Percentiles rank a stretch among this genome's conserved stretches.
phyloP scores from a whole-genome alignment of 2,113 vertebrate genomes.

The Carassius gibelio region DNA sequence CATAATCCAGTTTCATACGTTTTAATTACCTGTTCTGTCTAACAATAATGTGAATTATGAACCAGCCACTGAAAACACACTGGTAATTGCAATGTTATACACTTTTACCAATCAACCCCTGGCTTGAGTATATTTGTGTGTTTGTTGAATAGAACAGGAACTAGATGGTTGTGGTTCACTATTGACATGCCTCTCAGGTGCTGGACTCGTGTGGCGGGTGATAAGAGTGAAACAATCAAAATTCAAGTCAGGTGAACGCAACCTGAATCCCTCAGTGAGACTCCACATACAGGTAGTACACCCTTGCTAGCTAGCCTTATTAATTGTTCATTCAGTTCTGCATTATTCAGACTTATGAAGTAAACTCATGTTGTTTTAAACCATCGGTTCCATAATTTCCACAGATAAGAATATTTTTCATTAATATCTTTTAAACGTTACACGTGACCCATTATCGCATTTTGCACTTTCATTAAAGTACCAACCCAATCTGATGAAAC shows the following conservation, averaged over 20 bases:
- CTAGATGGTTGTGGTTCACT: not conserved
- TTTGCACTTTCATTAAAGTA: not conserved
- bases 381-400: not conserved
- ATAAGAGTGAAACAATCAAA: conserved; percentile 1
- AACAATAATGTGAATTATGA: conserved; percentile 1
- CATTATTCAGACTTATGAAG: not conserved
- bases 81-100: not conserved
- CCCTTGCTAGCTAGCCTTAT: not conserved
- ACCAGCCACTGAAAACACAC: not conserved
- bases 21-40: conserved; percentile 8
- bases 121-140: not conserved
- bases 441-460: not conserved
- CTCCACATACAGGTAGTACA: not conserved
- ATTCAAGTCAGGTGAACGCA: conserved; percentile 11
- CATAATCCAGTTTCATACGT: not conserved
- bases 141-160: not conserved
- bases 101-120: not conserved
- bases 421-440: not conserved
- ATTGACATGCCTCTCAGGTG: conserved; percentile 20
- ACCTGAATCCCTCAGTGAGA: not conserved
- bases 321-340: not conserved
- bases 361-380: not conserved
- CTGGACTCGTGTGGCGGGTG: not conserved
- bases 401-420: not conserved
- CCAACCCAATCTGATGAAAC: not conserved